A percentile compares a stretch with the other conserved stretches of the same genome.
Conservation (phyloP, 1,140 invertebrate genomes). For the Leguminivora glycinivorella region DNA sequence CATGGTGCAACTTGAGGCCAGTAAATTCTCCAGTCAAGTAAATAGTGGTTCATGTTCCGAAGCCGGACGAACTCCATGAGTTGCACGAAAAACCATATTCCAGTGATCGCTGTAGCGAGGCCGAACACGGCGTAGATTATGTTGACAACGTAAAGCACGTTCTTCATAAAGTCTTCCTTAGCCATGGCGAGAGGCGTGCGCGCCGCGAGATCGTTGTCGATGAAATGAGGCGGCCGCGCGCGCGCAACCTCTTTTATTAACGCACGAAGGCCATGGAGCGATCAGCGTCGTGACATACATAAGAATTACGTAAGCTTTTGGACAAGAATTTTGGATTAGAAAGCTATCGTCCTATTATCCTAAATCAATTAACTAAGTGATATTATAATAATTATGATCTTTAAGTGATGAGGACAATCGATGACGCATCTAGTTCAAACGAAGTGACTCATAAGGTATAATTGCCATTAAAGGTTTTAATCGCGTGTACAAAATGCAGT, state of each 20-base stretch:
- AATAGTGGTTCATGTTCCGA: slow-evolving; percentile 70
- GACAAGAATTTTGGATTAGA: slow-evolving; percentile 8
- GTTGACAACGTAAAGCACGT: slow-evolving; percentile 64
- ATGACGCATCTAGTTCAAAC: not conserved
- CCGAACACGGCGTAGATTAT: slow-evolving; percentile 71
- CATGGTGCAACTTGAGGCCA: slow-evolving; percentile 75
- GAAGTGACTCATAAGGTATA: not conserved
- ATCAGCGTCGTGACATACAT: slow-evolving; percentile 19
- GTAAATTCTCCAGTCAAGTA: slow-evolving; percentile 71
- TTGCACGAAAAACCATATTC: slow-evolving; percentile 74
- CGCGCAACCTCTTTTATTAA: slow-evolving; percentile 64
- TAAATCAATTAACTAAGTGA: not conserved
- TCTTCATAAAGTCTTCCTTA: slow-evolving; percentile 65
- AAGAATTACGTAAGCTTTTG: slow-evolving; percentile 6
- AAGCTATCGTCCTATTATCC: slow-evolving; percentile 2
- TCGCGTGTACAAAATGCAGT: not conserved
- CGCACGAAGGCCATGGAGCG: slow-evolving; percentile 30
- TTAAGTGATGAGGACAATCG: not conserved
- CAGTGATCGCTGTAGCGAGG: slow-evolving; percentile 62
- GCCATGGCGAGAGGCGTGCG: slow-evolving; percentile 55
- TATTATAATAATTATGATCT: not conserved
- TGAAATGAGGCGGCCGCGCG: slow-evolving; percentile 60
- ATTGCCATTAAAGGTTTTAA: not conserved
- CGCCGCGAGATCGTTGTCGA: slow-evolving; percentile 45
- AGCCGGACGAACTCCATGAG: slow-evolving; percentile 64